Conservation (phyloP, 2,888 invertebrate species). For the Calameuta filiformis region DNA sequence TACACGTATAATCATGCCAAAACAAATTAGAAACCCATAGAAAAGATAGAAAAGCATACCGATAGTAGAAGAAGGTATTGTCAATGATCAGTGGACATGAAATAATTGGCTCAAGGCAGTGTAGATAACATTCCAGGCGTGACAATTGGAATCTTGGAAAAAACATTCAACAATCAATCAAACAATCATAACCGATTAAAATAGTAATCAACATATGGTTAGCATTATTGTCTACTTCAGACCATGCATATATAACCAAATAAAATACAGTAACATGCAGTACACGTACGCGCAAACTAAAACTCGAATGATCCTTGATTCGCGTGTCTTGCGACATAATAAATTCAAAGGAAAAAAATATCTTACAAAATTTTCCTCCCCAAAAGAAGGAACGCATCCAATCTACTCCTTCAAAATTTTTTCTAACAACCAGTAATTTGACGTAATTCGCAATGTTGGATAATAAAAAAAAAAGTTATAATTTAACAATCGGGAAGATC, state of each 20-base stretch:
- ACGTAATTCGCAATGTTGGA: background rate
- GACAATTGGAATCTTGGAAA: slow-evolving; percentile 60
- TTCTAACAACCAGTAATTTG: background rate
- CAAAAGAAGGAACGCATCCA: background rate
- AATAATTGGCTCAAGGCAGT: slow-evolving; percentile 60
- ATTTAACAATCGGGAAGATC: background rate
- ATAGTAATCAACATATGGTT: background rate
- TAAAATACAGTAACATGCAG: background rate
- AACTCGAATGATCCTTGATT: background rate
- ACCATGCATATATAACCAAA: slow-evolving; percentile 27
- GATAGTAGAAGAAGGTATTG: slow-evolving; percentile 52
- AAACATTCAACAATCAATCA: slow-evolving; percentile 21
- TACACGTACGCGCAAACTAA: background rate
- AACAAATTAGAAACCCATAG: background rate
- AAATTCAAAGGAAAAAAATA: background rate
- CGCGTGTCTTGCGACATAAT: background rate
- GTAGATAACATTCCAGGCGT: slow-evolving; percentile 60
- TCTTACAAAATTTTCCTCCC: background rate
- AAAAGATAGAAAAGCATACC: slow-evolving; percentile 26
- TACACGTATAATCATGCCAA: background rate
- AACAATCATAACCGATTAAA: slow-evolving; percentile 24
- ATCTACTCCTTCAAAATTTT: background rate
- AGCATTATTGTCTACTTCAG: slow-evolving; percentile 2
- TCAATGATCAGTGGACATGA: slow-evolving; percentile 56
- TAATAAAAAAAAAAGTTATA: background rate